Base-by-base conservation (phyloP, 2,888 invertebrate species). In the Athalia rosae region DNA sequence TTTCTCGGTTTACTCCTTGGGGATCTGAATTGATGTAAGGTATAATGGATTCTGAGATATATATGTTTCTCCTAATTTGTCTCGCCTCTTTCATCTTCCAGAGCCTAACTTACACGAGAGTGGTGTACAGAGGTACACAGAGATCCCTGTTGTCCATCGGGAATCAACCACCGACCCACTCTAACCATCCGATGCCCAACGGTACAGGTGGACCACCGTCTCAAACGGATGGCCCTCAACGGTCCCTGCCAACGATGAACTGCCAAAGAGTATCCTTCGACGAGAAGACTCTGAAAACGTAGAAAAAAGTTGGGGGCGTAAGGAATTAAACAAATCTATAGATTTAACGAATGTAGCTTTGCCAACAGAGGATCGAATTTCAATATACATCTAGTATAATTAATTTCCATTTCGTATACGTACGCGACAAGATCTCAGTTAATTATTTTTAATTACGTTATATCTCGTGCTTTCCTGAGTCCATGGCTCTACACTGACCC, bases 101-200 rank as follows among this genome's bases (percentile, higher is more conserved):
- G 76, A 76, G 58, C 13, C 53, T 76, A 4, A 66, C 76, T 5
- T 76, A 76, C 41, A 64, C 76, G 9, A 76, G 62, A 56, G 76
- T 76, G 45, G 76, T 76, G 15, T 76, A 76, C 47, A 66, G 76
- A 66, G 66, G 76, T 64, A 76, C 63, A 47, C 76, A 76, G 47
- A 63, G 53, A 45, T 76, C 76, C 5, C 64, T 58, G 56, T 15
- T 66, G 41, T 76, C 58, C 64, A 45, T 66, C 8, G 76, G 66
- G 41, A 63, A 76, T 56, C 76, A 76, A 62, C 64, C 76, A 50
- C 45, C 62, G 6, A 56, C 43, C 11, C 28, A 66, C 66, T 71
- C 58, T 9, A 64, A 76, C 13, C 64, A 64, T 4, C 56, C 56
- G 41, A 11, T 66, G 53, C 53, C 64, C 76, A 67, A 67, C 67